Base-by-base conservation (phyloP, 2,888 invertebrate species). In the Drosophila meridiana region DNA sequence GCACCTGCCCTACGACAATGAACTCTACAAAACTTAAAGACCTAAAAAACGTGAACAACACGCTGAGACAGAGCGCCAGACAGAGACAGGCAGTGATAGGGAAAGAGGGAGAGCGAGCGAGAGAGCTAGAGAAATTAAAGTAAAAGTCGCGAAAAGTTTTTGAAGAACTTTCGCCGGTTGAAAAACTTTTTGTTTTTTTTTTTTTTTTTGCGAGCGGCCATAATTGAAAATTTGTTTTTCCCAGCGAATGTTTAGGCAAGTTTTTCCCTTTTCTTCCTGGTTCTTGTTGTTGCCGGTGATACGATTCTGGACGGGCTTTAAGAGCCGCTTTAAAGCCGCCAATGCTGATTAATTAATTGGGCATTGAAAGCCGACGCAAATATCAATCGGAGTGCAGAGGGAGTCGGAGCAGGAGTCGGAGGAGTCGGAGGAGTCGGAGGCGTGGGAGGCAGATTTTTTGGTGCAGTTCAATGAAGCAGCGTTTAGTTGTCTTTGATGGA, bases 341-440 rank as follows among this genome's bases (percentile, higher is more conserved):
- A 45, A 36, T 32, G 47, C 63, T 82, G 87, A 89, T 89, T 91
- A 89, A 89, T 91, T 90, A 91, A 90, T 90, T 90, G 90, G 74
- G 82, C 30, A 56, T 42, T 56, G 42, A 56, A 56, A 56, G 38
- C 42, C 56, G 42, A 30, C 82, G 71, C 58, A 77, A 74, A 82
- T 84, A 78, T 74, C 80, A 77, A 78, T 52, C 79, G 45, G 28
- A 48, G 28, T n/a, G 30, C 2, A 28, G 42, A n/a, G 13, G 36
- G 20, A 20, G 20, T 20, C 20, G 20, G 20, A 20, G 20, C 20
- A 11, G 30, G 28, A 32, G 4, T 26, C 9, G n/a, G n/a, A 20
- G 30, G 34, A 13, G n/a, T 7, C 9, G 45, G 14, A 30, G 45
- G 40, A 32, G 11, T 47, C 11, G 20, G 14, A 13, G 30, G 32